A percentile compares a stretch with the other conserved stretches of the same genome.
Conservation (phyloP, 2,888 invertebrate genomes). For the Pediacus dermestoides region DNA sequence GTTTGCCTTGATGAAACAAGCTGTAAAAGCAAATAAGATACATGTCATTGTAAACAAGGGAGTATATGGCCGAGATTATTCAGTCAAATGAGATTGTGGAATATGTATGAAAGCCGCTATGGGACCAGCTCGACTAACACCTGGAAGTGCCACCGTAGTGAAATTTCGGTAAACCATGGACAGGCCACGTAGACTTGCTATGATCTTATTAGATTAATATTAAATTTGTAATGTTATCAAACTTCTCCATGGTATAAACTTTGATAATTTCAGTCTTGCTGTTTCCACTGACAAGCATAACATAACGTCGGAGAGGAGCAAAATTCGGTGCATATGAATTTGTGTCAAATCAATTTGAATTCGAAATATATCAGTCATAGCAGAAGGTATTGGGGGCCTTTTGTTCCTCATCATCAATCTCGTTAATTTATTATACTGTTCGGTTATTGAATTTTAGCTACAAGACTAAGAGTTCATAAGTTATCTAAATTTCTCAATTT, state of each 20-base stretch:
- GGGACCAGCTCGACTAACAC: constrained; percentile 27
- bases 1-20: constrained; percentile 28
- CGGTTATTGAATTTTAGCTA: too few relatives aligned
- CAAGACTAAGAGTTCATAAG: too few relatives aligned
- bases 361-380: too few relatives aligned
- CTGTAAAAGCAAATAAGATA: constrained; percentile 38
- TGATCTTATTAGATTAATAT: constrained; percentile 44
- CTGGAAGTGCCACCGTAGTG: constrained; percentile 16
- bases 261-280: constrained; percentile 6
- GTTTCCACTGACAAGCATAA: constrained; percentile 1
- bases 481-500: too few relatives aligned
- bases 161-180: constrained; percentile 19
- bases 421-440: too few relatives aligned
- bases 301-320: too few relatives aligned
- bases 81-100: constrained; percentile 50
- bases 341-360: too few relatives aligned
- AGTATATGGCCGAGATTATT: constrained; percentile 45
- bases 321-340: too few relatives aligned
- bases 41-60: constrained; percentile 44
- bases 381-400: too few relatives aligned
- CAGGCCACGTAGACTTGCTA: constrained; percentile 27
- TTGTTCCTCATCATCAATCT: too few relatives aligned
- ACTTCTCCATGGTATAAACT: constrained; percentile 12
- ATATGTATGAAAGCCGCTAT: constrained; percentile 48
- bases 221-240: constrained; percentile 38